Evolutionary conservation across 2,797 vertebrate species (phyloP), one percentile per base, ranked within the genome.

Genomic region (Anguilla obscura): DNA sequence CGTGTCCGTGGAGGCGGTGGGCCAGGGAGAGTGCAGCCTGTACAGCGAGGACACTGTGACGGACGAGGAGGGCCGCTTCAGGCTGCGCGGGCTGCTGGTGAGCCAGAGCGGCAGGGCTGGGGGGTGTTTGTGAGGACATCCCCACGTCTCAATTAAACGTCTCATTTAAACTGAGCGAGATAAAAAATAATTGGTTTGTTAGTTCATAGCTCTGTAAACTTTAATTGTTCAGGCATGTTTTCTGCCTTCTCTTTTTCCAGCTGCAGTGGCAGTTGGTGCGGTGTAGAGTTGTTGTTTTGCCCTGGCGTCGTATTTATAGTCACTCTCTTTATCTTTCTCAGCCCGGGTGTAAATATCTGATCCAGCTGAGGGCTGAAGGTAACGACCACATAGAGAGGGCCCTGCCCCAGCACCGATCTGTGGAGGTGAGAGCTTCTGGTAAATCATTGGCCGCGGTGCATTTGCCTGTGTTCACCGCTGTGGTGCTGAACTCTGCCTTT

Each of bases 381-480:
- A 99, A 99, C 0, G 97, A 98, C 90, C 99, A 99, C 95, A 99
- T 99, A 2, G 99, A 99, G 91, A 95, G 98, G 91, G 98, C 98
- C 0, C 95, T 99, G 87, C 99, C 99, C 0, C 97, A 97, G 85
- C 96, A 99, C 92, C 96, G 97, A 33, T 94, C 95, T 0, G 95
- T 99, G 4, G 95, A 98, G 97, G 99, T 99, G 91, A 94, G 93
- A 16, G 27, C 48, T 50, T 3, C 60, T 30, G 0, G 14, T 87
- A 27, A 21, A 5, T 0, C 80, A 6, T 0, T 21, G 33, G 74
- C 74, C 14, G 74, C 30, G 27, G 30, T 71, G 16, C 74, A 24
- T 79, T 79, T 24, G 7, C 12, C 74, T 40, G 74, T 21, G 3
- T 36, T 76, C 0, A 24, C 74, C 7, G 33, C 56, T n/a, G 16